phyloP scores from a whole-genome alignment of 2,797 vertebrate genomes.

The Acrossocheilus wenchowensis region DNA sequence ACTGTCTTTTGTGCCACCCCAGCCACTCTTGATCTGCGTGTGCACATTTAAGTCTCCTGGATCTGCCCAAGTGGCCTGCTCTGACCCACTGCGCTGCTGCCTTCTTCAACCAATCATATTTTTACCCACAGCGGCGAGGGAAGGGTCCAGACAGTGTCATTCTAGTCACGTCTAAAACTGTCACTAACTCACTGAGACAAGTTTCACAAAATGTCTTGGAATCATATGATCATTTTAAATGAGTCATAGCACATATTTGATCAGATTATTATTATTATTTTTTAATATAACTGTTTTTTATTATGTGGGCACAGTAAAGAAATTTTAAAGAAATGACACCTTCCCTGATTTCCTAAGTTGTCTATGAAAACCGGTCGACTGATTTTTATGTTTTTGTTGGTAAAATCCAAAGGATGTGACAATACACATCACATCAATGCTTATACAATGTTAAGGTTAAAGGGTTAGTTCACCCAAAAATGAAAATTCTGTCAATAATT shows the following conservation, averaged over 20 bases:
- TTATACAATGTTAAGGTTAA: too few species aligned
- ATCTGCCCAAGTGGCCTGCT: constrained; percentile 25
- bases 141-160: neutral
- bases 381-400: too few species aligned
- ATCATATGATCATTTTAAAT: neutral
- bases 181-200: neutral
- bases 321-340: too few species aligned
- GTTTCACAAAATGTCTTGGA: neutral
- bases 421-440: too few species aligned
- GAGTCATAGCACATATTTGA: neutral
- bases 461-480: too few species aligned
- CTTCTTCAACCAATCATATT: constrained; percentile 17
- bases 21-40: constrained; percentile 32
- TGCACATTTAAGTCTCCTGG: constrained; percentile 33
- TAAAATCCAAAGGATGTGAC: too few species aligned
- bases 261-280: neutral
- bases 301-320: neutral
- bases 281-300: neutral
- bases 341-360: too few species aligned
- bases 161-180: neutral
- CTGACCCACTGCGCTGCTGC: neutral
- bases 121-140: neutral
- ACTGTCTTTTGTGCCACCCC: constrained; percentile 37
- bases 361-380: too few species aligned
- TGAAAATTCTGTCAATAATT: too few species aligned